These are phyloP conservation scores for Zosterops lateralis DNA, from an alignment of 2,113 vertebrate species.

Conservation along the genomic window DNA sequence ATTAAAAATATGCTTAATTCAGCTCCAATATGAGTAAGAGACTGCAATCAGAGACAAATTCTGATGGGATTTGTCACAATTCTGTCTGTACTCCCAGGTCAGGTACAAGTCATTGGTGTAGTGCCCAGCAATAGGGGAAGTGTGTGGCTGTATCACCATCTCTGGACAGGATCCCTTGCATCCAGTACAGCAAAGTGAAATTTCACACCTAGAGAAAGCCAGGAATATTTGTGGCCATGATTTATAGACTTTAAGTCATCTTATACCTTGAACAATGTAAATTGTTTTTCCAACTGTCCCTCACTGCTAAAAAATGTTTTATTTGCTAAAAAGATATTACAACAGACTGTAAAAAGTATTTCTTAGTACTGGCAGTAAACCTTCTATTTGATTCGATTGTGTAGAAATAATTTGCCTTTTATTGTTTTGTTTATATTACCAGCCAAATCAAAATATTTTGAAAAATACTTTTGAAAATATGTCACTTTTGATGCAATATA, in stretches of 20 bases:
- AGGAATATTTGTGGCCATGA: background rate
- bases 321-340: background rate
- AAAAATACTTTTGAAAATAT: background rate
- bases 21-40: background rate
- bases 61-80: background rate
- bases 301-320: background rate
- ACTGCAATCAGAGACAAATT: background rate
- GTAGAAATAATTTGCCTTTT: background rate
- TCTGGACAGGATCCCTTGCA: background rate
- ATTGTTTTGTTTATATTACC: background rate
- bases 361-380: background rate
- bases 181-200: background rate
- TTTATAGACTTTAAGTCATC: background rate
- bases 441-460: background rate
- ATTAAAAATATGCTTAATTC: background rate
- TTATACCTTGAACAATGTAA: background rate
- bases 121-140: rapidly evolving
- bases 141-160: background rate
- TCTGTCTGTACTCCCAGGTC: background rate
- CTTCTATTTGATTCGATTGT: background rate
- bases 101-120: background rate
- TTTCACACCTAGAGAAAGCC: background rate
- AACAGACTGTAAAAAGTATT: background rate
- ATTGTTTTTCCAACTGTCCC: background rate
- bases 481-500: background rate